Percentiles rank a stretch among this genome's conserved stretches.
Conservation (phyloP, 2,888 invertebrate species). For the Orthosia cruda region DNA sequence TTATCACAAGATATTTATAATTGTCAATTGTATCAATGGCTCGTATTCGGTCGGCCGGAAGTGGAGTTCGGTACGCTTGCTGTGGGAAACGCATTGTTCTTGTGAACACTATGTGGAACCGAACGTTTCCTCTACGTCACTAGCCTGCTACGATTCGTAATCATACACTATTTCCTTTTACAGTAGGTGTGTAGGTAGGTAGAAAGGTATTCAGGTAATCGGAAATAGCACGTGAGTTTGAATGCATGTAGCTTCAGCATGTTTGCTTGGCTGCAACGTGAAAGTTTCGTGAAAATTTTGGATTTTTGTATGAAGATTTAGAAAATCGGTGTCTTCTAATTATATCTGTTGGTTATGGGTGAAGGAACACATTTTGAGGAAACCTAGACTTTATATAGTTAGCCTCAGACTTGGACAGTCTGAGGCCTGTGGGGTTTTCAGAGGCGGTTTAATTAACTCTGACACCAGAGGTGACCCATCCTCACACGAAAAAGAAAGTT, state of each 20-base stretch:
- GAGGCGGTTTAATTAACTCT: too few species aligned
- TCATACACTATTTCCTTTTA: constrained; percentile 62
- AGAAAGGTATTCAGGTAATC: constrained; percentile 41
- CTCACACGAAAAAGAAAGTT: too few species aligned
- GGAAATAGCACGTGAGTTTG: constrained; percentile 12
- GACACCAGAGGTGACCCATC: too few species aligned
- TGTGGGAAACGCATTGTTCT: constrained; percentile 83
- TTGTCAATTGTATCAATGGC: constrained; percentile 64
- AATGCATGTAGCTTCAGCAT: neutral
- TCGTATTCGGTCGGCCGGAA: constrained; percentile 65
- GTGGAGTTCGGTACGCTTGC: constrained; percentile 56
- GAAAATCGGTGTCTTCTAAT: too few species aligned
- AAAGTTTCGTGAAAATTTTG: neutral
- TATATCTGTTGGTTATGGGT: too few species aligned
- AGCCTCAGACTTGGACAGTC: too few species aligned
- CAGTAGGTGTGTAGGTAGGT: constrained; percentile 6
- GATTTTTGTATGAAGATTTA: too few species aligned
- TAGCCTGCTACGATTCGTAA: constrained; percentile 61
- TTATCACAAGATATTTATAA: constrained; percentile 66
- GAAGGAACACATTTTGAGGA: too few species aligned
- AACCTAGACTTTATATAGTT: too few species aligned
- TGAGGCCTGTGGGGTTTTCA: too few species aligned
- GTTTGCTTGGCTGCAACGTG: neutral
- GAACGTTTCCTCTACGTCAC: constrained; percentile 75
- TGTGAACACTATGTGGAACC: constrained; percentile 72